A percentile compares a stretch with the other conserved stretches of the same genome.
These are phyloP conservation scores for Oedothorax gibbosus DNA, from an alignment of 1,140 invertebrate genomes.

Conservation along the genomic window DNA sequence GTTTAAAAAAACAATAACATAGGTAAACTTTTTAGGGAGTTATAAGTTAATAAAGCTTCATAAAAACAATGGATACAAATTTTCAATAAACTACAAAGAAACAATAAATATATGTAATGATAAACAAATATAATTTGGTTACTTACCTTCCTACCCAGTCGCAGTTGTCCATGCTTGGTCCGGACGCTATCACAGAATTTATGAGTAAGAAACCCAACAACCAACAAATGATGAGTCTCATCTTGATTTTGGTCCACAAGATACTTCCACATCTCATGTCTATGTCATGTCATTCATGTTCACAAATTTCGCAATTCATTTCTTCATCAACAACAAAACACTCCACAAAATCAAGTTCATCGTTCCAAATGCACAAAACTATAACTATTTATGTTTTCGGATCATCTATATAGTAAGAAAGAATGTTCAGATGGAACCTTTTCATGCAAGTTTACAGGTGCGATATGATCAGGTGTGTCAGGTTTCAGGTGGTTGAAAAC, in stretches of 20 bases:
- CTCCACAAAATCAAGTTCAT: background rate
- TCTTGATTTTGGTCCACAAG: background rate
- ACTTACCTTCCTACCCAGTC: constrained; percentile 46
- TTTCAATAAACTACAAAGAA: background rate
- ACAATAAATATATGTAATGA: background rate
- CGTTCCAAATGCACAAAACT: background rate
- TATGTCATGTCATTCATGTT: background rate
- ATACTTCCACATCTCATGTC: constrained; percentile 3
- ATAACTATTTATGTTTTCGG: background rate
- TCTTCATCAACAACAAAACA: background rate
- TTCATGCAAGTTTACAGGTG: constrained; percentile 7
- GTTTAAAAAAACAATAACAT: too few species aligned
- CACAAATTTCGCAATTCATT: background rate
- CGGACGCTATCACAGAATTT: background rate
- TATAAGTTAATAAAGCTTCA: too few species aligned
- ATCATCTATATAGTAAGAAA: background rate
- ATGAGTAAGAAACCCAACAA: background rate
- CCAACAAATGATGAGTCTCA: constrained; percentile 18
- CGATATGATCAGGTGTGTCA: constrained; percentile 17
- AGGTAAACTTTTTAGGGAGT: too few species aligned
- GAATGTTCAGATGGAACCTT: background rate
- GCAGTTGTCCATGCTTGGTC: constrained; percentile 27
- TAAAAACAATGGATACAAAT: too few species aligned
- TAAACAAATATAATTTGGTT: background rate
- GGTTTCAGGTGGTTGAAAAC: background rate